Base-by-base conservation (phyloP, 2,888 invertebrate species). In the Coelopa pilipes region DNA sequence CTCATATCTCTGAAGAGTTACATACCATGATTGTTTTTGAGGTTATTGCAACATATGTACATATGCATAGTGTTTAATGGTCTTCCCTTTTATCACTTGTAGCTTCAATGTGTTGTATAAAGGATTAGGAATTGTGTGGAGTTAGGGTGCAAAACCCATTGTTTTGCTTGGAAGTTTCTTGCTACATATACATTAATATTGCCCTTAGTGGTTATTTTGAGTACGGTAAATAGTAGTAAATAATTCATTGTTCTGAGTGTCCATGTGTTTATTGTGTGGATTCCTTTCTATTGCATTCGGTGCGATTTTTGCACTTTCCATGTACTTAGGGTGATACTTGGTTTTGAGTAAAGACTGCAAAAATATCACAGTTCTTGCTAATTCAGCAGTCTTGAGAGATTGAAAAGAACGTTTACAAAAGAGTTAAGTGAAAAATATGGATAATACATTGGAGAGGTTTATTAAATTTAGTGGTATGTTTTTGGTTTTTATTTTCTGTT, bases 341-440 rank as follows among this genome's bases (percentile, higher is more conserved):
- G 34, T 34, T 34, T 34, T 45, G 53, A 60, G 34, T 70, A 76
- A 74, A 75, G 79, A 80, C 80, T 79, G 80, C 80, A 80, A 79
- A 79, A 79, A 79, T 80, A 80, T 80, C 80, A 80, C 80, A 80
- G 80, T 77, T 78, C 75, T 79, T 77, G 78, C 77, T 77, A 76
- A 73, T 78, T 78, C 66, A 79, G 79, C 79, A 80, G 80, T 79
- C 80, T 80, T 79, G 66, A 76, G 34, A 74, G 74, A 70, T 77
- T 53, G 57, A 55, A 60, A 34, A 34, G 2, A 34, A 34, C 34
- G 34, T 34, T 34, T 34, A 70, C 34, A 46, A 70, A 70, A 17
- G 60, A 24, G 13, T 13, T 34, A 24, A 60, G 15, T 19, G 12
- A 60, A 60, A 60, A 60, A 60, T 1, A 12, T 19, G n/a, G 5